Evolutionary conservation across 2,797 vertebrate genomes (phyloP), one percentile per base, ranked within the genome.

Genomic region (Chromis chromis): DNA sequence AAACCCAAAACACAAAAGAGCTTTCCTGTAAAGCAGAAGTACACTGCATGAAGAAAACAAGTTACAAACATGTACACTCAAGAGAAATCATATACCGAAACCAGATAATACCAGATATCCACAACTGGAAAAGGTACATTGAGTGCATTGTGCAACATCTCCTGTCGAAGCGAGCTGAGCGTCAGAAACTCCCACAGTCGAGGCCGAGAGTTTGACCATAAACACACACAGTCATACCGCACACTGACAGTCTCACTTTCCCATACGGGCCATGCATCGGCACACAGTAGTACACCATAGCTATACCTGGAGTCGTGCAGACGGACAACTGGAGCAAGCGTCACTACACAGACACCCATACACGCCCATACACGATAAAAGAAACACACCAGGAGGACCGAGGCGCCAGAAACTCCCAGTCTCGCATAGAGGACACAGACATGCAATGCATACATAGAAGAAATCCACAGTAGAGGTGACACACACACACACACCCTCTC

Each of bases 301-400:
- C 82, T 92, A 92, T 88, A 94, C 84, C 90, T 94, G 92, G 95
- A 94, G 87, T 95, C 96, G 96, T 97, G 96, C 96, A 96, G 92
- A 95, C 90, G 82, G 83, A 96, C 86, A 88, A 84, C 82, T 89
- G 72, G 83, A 93, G 88, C 90, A 62, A 92, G 86, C 79, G 40
- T 83, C 76, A 72, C 64, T 28, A 65, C 77, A 73, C 83, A 58
- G 75, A 59, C 84, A 53, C 69, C 73, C 72, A 25, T 57, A 59
- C 44, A 53, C 62, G 39, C 77, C 11, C 69, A 76, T 73, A 63
- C 14, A 71, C 66, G 42, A 59, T 55, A 64, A 78, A 70, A 80
- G 48, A 70, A 76, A 83, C 70, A 85, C 79, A 79, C 74, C 48
- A n/a, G 71, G 72, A 81, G 42, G 49, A 58, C 69, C 49, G n/a